Base-by-base conservation (phyloP, 2,888 invertebrate species). In the Noctua pronuba region DNA sequence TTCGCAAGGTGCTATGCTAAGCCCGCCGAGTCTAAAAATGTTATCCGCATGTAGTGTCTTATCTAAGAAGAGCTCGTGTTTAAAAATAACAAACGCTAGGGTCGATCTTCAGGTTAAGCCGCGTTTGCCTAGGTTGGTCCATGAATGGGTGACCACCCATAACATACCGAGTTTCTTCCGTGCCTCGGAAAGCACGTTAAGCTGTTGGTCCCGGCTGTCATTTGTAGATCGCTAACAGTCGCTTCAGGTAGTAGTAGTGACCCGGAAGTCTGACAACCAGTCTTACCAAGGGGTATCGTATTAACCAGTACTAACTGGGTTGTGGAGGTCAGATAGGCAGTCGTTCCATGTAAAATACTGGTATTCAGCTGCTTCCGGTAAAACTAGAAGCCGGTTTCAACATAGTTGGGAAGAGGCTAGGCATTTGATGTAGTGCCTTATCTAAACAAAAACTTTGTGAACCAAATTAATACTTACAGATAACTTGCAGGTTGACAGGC, bases 401-500 rank as follows among this genome's bases (percentile, higher is more conserved):
- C 11, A 55, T 52, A 52, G 52, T 55, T 55, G n/a, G 10, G 55
- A 55, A 55, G n/a, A 55, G 55, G 55, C 55, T n/a, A 55, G 4
- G 11, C 55, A 11, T 4, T 24, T 11, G 52, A 52, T 52, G 1
- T 24, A 52, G 52, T 52, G 55, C n/a, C 4, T 52, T 55, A 55
- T 35, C 31, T 35, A 62, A 62, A 62, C 5, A 10, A 60, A 21
- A 60, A 21, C 10, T 62, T 21, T 6, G 10, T 60, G 8, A 60
- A 60, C 31, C 0, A 21, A 60, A 41, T 13, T 2, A n/a, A 49
- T 82, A 98, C 99, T 98, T 97, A 99, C 99, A 99, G 97, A 99
- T 98, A 91, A 99, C 98, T 96, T 98, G 98, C 75, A 99, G 97
- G 91, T 98, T 97, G 62, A 99, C 98, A 67, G 97, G 97, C 90